Conservation (phyloP, 2,113 vertebrate species). For the Hyperoodon ampullatus region DNA sequence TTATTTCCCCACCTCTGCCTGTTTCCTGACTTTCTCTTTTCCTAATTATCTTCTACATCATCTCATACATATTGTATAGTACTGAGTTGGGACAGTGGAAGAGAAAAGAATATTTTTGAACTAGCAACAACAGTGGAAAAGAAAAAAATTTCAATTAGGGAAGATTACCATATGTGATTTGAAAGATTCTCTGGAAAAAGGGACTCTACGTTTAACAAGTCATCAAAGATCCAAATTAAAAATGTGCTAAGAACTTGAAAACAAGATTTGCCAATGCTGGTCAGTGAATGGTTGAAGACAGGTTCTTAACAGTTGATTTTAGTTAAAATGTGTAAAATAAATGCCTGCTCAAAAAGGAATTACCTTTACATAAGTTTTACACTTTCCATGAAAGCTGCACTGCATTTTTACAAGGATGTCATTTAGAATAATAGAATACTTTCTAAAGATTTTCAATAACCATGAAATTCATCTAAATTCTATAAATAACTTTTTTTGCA, state of each 20-base stretch:
- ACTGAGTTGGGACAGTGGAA: not conserved
- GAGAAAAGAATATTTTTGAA: not conserved
- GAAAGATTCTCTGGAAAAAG: not conserved
- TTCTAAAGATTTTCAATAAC: slow-evolving; percentile 51
- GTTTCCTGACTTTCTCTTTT: not conserved
- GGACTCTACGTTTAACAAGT: not conserved
- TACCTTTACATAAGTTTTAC: not conserved
- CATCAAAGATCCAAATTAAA: not conserved
- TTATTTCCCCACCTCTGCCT: not conserved
- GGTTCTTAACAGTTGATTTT: not conserved
- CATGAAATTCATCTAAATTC: slow-evolving; percentile 30
- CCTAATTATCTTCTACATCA: not conserved
- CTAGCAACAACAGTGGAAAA: not conserved
- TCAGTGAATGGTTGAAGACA: not conserved
- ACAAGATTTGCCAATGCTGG: not conserved
- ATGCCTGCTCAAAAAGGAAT: not conserved
- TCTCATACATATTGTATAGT: not conserved
- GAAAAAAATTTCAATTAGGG: not conserved
- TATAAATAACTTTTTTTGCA: slow-evolving; percentile 53
- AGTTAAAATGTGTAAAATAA: not conserved
- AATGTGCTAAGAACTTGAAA: slow-evolving; percentile 14
- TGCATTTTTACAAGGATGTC: slow-evolving; percentile 34
- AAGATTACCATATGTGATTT: not conserved
- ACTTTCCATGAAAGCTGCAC: not conserved
- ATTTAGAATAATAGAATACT: slow-evolving; percentile 14